A percentile compares a stretch with the other conserved stretches of the same genome.
phyloP scores from a whole-genome alignment of 2,113 vertebrate species.

The Corvus hawaiiensis region DNA sequence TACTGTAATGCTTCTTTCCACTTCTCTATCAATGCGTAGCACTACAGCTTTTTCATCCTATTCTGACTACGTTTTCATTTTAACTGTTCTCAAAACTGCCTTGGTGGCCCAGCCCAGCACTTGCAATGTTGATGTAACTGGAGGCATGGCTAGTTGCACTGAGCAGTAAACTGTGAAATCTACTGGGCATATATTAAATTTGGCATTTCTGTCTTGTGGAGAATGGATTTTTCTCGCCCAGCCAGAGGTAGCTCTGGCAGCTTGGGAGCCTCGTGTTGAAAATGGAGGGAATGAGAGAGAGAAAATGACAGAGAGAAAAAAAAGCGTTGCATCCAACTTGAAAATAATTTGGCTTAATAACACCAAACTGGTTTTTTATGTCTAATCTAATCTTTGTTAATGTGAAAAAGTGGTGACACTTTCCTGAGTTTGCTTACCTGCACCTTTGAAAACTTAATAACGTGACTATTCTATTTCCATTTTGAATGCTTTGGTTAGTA shows the following conservation, averaged over 20 bases:
- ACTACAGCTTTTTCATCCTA: background rate
- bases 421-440: background rate
- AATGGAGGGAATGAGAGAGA: background rate
- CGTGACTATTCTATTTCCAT: background rate
- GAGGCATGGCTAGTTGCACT: slow-evolving; percentile 51
- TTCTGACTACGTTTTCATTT: background rate
- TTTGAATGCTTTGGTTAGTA: background rate
- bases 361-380: background rate
- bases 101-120: slow-evolving; percentile 1
- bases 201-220: slow-evolving; percentile 38
- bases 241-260: slow-evolving; percentile 33
- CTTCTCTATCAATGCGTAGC: slow-evolving; percentile 11
- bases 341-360: slow-evolving; percentile 20
- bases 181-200: slow-evolving; percentile 52
- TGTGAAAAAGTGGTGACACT: background rate
- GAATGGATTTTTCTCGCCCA: slow-evolving; percentile 46
- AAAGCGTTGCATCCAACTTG: background rate
- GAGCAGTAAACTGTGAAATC: slow-evolving; percentile 56
- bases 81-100: background rate
- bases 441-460: background rate
- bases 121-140: slow-evolving; percentile 25
- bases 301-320: background rate
- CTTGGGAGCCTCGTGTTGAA: slow-evolving; percentile 42
- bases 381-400: background rate
- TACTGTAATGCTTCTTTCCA: slow-evolving; percentile 56